Conservation (phyloP, 2,888 invertebrate species). For the Nebria brevicollis region DNA sequence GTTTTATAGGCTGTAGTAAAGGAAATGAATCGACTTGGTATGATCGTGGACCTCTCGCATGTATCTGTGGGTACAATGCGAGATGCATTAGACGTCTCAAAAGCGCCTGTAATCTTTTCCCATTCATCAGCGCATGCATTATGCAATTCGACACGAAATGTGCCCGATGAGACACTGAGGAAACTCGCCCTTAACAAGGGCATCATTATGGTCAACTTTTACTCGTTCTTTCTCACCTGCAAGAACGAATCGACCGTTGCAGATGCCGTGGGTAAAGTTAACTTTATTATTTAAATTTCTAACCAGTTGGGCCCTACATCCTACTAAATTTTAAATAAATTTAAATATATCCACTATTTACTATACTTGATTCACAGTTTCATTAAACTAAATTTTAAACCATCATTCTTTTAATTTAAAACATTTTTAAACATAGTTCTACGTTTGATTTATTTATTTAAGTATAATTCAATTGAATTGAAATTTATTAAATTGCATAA, state of each 20-base stretch:
- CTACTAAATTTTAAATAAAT: too few relatives aligned
- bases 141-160: conserved; percentile 84
- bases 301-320: too few relatives aligned
- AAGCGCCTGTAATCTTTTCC: conserved; percentile 87
- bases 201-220: conserved; percentile 89
- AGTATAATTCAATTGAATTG: too few relatives aligned
- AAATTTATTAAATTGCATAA: too few relatives aligned
- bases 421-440: too few relatives aligned
- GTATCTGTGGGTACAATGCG: conserved; percentile 84
- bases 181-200: conserved; percentile 81
- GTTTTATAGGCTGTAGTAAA: conserved; percentile 74
- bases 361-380: too few relatives aligned
- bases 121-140: conserved; percentile 85
- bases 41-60: conserved; percentile 87
- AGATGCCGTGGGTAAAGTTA: conserved; percentile 79
- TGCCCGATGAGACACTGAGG: conserved; percentile 79
- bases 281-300: background rate
- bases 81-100: conserved; percentile 78
- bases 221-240: conserved; percentile 80
- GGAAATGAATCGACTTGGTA: conserved; percentile 90
- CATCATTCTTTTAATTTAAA: too few relatives aligned
- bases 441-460: too few relatives aligned
- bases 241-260: conserved; percentile 78
- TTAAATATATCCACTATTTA: too few relatives aligned
- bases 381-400: background rate